phyloP scores from a whole-genome alignment of 1,140 invertebrate genomes.

The Phortica variegata region DNA sequence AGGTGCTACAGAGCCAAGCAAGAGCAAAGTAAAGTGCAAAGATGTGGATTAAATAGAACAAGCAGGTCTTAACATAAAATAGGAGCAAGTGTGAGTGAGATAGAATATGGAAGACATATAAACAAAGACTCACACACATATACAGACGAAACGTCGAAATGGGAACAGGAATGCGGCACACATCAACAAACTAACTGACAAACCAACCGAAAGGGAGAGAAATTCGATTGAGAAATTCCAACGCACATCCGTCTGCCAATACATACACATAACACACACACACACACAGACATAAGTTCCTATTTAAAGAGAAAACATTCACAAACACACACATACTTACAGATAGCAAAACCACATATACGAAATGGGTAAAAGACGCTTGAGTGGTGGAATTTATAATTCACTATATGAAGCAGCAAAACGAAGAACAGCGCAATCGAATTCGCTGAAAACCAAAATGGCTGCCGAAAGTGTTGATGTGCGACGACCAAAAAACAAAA shows the following conservation, averaged over 20 bases:
- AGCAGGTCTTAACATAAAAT: background rate
- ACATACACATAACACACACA: too few relatives aligned
- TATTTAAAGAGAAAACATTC: too few relatives aligned
- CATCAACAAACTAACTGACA: constrained; percentile 20
- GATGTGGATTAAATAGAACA: too few relatives aligned
- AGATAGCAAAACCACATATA: too few relatives aligned
- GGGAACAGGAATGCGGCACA: constrained; percentile 8
- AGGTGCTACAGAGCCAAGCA: background rate
- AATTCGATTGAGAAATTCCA: constrained; percentile 32
- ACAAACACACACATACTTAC: too few relatives aligned
- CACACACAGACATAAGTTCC: too few relatives aligned
- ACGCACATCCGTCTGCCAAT: constrained; percentile 7
- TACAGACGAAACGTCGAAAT: constrained; percentile 10
- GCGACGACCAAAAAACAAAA: constrained; percentile 18
- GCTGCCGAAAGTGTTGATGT: constrained; percentile 48
- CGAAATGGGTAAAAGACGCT: constrained; percentile 7
- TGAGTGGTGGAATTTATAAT: constrained; percentile 48
- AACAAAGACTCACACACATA: constrained; percentile 9
- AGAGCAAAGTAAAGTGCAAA: too few relatives aligned
- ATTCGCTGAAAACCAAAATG: constrained; percentile 32
- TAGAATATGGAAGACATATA: background rate
- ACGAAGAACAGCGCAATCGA: background rate
- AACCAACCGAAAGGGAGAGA: too few relatives aligned
- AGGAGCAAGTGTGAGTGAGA: background rate
- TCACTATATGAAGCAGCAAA: constrained; percentile 20